Percentiles rank a stretch among this genome's conserved stretches.
Conservation (phyloP, 2,797 vertebrate species). For the Taenioides sp. region DNA sequence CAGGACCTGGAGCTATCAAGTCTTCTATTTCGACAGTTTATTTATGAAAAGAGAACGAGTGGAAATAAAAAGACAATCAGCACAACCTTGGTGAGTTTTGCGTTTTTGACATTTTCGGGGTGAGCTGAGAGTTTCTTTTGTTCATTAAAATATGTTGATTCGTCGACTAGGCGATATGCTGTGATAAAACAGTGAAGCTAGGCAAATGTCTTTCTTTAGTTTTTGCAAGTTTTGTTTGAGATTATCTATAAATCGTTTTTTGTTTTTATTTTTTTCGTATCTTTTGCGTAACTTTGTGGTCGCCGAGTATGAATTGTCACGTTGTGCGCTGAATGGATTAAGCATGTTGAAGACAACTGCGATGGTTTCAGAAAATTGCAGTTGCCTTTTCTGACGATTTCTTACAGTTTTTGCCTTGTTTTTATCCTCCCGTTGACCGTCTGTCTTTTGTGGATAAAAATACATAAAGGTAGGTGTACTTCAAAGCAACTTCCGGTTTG, state of each 20-base stretch:
- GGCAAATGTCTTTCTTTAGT: background rate
- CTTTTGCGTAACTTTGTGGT: slow-evolving; percentile 1
- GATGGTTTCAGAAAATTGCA: slow-evolving; percentile 7
- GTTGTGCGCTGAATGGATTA: background rate
- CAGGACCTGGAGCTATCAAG: slow-evolving; percentile 13
- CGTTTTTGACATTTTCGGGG: slow-evolving; percentile 9
- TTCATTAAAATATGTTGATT: slow-evolving; percentile 19
- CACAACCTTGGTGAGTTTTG: slow-evolving; percentile 53
- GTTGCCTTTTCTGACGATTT: background rate
- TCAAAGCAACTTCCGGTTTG: slow-evolving; percentile 20
- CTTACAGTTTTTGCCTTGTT: slow-evolving; percentile 2
- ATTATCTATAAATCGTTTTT: background rate
- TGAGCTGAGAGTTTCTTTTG: slow-evolving; percentile 51
- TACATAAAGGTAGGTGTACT: background rate
- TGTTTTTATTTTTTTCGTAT: background rate
- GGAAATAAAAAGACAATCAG: slow-evolving; percentile 26
- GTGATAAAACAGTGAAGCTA: background rate
- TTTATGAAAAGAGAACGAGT: slow-evolving; percentile 46
- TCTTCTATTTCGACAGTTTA: slow-evolving; percentile 5
- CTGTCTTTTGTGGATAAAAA: background rate
- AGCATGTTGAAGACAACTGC: background rate
- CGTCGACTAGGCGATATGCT: background rate
- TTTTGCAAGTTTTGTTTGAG: background rate
- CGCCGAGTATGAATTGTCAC: background rate
- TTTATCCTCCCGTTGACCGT: background rate